These are phyloP conservation scores for Nyctibius grandis DNA, from an alignment of 2,797 vertebrate species.

Conservation along the genomic window DNA sequence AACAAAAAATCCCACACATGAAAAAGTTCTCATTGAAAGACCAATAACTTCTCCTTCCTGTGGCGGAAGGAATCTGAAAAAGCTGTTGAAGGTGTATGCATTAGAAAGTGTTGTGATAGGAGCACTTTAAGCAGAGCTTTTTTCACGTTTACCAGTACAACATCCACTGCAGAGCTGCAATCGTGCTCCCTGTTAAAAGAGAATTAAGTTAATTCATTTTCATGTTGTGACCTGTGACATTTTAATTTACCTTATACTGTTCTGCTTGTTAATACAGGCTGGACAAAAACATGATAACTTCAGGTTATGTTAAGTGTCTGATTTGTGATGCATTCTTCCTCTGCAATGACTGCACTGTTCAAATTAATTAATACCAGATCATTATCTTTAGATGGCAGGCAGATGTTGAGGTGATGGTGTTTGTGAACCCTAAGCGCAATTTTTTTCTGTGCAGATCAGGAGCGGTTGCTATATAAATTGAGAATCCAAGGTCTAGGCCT, in stretches of 20 bases:
- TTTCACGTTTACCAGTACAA: background rate
- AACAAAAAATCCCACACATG: background rate
- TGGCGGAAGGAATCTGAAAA: background rate
- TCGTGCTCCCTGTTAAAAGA: background rate
- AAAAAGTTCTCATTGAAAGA: background rate
- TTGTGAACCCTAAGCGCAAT: conserved; percentile 60
- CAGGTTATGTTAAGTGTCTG: conserved; percentile 43
- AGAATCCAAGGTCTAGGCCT: conserved; percentile 66
- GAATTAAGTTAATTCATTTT: conserved; percentile 34
- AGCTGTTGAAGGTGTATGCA: background rate
- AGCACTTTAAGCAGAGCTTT: background rate
- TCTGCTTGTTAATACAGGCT: conserved; percentile 3
- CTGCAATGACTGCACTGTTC: conserved; percentile 33
- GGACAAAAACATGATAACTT: conserved; percentile 15
- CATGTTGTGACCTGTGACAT: conserved; percentile 11
- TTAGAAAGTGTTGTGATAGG: background rate
- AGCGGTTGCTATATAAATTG: conserved; percentile 67
- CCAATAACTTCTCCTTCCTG: background rate
- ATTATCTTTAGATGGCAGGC: conserved; percentile 70
- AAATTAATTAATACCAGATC: conserved; percentile 74
- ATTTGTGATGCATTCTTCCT: conserved; percentile 55
- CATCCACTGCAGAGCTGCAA: background rate
- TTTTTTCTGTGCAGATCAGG: conserved; percentile 61
- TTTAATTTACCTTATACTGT: conserved; percentile 24
- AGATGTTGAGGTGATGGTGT: conserved; percentile 74